Evolutionary conservation across 2,113 vertebrate species (phyloP), one percentile per base, ranked within the genome.

Genomic region (Todiramphus saurophagus): DNA sequence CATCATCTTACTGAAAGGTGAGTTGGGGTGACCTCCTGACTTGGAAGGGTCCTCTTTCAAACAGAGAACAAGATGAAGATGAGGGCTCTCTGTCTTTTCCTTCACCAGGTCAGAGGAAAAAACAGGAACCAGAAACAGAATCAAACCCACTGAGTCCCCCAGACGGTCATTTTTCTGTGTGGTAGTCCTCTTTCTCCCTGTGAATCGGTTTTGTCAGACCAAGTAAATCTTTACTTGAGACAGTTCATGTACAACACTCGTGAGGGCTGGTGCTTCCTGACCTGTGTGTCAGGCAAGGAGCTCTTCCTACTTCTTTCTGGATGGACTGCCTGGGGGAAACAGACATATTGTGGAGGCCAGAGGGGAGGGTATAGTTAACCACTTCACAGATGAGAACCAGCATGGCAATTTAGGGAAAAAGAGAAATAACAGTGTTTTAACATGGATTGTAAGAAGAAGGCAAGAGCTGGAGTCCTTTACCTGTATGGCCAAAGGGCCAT

Each of bases 91-190:
- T 46, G 7, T 16, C 30, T 89, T 78, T 84, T 84, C 5, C 13
- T 91, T 93, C 25, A 20, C 48, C 48, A 48, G 48, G 48, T 48
- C 48, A 48, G 10, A 48, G 48, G 48, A 48, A 48, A 48, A 58
- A 58, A 31, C 30, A 58, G 31, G 55, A 50, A 31, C 30, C 31
- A 80, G 53, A 92, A 92, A 43, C 2, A 75, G 77, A 91, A 75
- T 69, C 53, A 81, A 86, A 79, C 7, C 3, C 2, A 3, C 0
- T 43, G 51, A 51, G 31, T 66, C 31, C 20, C 39, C 4, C 66
- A 84, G 28, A 13, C 37, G 1, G 2, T 64, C 0, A 0, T 87
- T 78, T 75, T 14, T 11, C 4, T 41, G 0, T 58, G 21, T 10
- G 14, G 6, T 28, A 39, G 24, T 31, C 41, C 16, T 55, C n/a